phyloP scores from a whole-genome alignment of 2,113 vertebrate species.

The Sylvia atricapilla region DNA sequence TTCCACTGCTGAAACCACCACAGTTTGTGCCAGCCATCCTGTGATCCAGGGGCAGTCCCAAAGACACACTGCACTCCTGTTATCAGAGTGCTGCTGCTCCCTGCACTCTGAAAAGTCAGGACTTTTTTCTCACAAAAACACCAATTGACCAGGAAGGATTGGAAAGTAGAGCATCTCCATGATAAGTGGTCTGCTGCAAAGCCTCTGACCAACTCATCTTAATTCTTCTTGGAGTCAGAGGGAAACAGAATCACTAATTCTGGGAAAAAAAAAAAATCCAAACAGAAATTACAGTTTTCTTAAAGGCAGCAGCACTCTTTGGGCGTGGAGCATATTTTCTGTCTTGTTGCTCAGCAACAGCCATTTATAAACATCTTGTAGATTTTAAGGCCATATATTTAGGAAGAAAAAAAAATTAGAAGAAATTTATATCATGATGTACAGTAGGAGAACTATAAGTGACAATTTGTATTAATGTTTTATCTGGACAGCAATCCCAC shows the following conservation, averaged over 20 bases:
- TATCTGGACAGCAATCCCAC: background rate
- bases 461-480: background rate
- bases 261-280: background rate
- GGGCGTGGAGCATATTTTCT: accelerated
- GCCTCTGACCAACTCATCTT: background rate
- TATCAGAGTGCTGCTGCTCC: background rate
- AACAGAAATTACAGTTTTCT: background rate
- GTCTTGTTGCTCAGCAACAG: background rate
- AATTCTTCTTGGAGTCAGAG: background rate
- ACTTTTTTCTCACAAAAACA: background rate
- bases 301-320: background rate
- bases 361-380: background rate
- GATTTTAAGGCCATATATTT: background rate
- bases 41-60: accelerated
- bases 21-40: background rate
- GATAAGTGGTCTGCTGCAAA: background rate
- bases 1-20: background rate
- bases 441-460: background rate
- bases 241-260: background rate
- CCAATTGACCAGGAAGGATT: background rate
- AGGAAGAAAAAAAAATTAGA: background rate
- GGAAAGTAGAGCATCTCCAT: background rate
- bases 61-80: background rate
- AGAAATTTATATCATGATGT: background rate
- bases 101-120: background rate